Percentiles rank a stretch among this genome's conserved stretches.
phyloP scores from a whole-genome alignment of 2,797 vertebrate genomes.

The Platalea minor region DNA sequence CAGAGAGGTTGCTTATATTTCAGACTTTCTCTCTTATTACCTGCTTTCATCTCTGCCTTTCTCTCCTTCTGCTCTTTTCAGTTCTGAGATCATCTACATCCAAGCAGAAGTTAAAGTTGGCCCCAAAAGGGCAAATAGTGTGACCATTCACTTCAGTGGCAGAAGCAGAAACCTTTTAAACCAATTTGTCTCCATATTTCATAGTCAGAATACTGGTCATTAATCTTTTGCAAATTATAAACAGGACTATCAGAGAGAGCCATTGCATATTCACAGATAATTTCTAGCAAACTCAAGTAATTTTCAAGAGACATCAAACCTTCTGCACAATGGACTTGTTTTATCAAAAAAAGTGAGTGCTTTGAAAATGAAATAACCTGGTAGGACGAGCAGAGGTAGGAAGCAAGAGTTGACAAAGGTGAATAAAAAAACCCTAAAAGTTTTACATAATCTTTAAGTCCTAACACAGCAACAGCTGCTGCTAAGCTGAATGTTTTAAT shows the following conservation, averaged over 20 bases:
- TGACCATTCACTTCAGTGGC: neutral
- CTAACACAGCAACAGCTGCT: neutral
- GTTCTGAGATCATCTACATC: neutral
- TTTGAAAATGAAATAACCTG: conserved; percentile 11
- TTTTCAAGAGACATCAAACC: neutral
- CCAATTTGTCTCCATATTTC: neutral
- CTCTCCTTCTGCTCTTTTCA: neutral
- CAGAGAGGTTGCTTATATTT: neutral
- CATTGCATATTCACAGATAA: neutral
- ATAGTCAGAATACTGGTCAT: neutral
- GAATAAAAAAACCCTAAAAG: neutral
- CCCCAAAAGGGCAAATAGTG: neutral
- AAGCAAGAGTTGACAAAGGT: neutral
- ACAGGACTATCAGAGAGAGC: neutral
- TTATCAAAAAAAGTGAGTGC: neutral
- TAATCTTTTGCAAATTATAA: neutral
- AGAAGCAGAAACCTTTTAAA: neutral
- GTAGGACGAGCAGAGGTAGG: neutral
- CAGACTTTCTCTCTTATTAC: neutral
- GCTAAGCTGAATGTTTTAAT: neutral
- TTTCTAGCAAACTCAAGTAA: neutral
- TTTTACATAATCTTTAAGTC: neutral
- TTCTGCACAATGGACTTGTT: neutral
- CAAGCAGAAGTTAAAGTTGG: neutral
- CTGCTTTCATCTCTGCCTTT: neutral